A percentile compares a stretch with the other conserved stretches of the same genome.
These are phyloP conservation scores for Orthonevra nobilis DNA, from an alignment of 2,888 invertebrate species.

Conservation along the genomic window DNA sequence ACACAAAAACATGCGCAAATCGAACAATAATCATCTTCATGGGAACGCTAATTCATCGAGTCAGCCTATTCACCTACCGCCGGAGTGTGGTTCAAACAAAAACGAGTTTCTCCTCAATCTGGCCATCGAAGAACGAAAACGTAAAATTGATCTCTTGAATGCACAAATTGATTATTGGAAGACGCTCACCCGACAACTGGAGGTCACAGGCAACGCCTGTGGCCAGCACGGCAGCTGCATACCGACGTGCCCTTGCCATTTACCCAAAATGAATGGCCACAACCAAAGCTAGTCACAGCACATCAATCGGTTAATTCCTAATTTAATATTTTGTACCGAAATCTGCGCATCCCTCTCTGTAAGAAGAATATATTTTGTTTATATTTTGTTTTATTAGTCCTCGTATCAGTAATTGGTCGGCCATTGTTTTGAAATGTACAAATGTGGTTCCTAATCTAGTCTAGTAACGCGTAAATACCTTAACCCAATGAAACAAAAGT, in stretches of 20 bases:
- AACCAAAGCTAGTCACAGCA: constrained; percentile 72
- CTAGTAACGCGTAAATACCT: constrained; percentile 71
- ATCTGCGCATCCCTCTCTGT: constrained; percentile 32
- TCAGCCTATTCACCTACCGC: constrained; percentile 71
- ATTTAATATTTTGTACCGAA: constrained; percentile 45
- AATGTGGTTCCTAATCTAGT: constrained; percentile 80
- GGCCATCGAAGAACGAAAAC: constrained; percentile 78
- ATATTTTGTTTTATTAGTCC: constrained; percentile 44
- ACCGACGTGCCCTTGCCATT: constrained; percentile 77
- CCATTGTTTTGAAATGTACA: constrained; percentile 76
- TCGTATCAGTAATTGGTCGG: constrained; percentile 37
- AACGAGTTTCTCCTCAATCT: constrained; percentile 77
- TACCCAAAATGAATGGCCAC: constrained; percentile 75
- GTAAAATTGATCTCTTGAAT: constrained; percentile 78
- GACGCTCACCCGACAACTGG: constrained; percentile 78
- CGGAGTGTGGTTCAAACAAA: constrained; percentile 65
- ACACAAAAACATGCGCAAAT: constrained; percentile 31
- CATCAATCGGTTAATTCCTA: constrained; percentile 19
- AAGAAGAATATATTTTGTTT: constrained; percentile 24
- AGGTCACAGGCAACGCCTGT: constrained; percentile 72
- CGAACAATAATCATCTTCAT: constrained; percentile 70
- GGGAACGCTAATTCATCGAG: constrained; percentile 72
- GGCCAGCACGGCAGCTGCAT: constrained; percentile 74
- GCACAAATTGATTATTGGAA: constrained; percentile 80
- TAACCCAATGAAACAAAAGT: constrained; percentile 42